Percentiles rank a stretch among this genome's conserved stretches.
These are phyloP conservation scores for Eufriesea mexicana DNA, from an alignment of 1,140 invertebrate genomes.

Conservation along the genomic window DNA sequence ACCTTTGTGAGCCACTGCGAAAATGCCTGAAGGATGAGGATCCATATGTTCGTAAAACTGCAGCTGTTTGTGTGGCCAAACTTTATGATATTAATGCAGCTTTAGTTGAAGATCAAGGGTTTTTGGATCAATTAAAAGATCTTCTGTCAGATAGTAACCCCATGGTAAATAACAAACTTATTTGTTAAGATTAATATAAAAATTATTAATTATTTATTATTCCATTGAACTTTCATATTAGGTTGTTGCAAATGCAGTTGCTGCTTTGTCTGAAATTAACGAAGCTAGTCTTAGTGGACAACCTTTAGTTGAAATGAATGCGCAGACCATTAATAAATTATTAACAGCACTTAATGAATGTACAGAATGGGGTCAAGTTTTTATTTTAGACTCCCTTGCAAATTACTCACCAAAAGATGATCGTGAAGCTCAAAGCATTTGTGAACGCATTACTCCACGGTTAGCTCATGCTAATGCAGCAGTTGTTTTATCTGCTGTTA, in stretches of 20 bases:
- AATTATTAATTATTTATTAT: neutral
- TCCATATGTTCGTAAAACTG: constrained; percentile 99
- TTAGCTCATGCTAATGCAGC: constrained; percentile 99
- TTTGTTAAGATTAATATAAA: constrained; percentile 17
- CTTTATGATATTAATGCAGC: constrained; percentile 99
- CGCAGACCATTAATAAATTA: constrained; percentile 98
- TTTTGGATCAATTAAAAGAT: constrained; percentile 98
- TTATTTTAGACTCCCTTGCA: constrained; percentile 98
- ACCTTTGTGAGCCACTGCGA: constrained; percentile 98
- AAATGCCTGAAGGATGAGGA: constrained; percentile 99
- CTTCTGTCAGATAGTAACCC: constrained; percentile 99
- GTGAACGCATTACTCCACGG: constrained; percentile 98
- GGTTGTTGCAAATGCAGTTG: constrained; percentile 99
- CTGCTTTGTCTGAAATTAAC: constrained; percentile 99
- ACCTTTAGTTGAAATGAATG: constrained; percentile 98
- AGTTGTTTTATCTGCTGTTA: constrained; percentile 99
- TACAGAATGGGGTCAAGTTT: constrained; percentile 99
- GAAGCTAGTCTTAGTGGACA: constrained; percentile 96
- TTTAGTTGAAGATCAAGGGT: constrained; percentile 99
- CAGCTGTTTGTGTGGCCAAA: constrained; percentile 99
- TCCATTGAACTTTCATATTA: constrained; percentile 68
- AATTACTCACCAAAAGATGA: constrained; percentile 99
- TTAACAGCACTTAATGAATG: constrained; percentile 99
- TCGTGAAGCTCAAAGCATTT: constrained; percentile 99
- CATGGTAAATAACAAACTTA: constrained; percentile 88